Evolutionary conservation across 2,113 vertebrate genomes (phyloP).

Genomic region (Phaethornis superciliosus): DNA sequence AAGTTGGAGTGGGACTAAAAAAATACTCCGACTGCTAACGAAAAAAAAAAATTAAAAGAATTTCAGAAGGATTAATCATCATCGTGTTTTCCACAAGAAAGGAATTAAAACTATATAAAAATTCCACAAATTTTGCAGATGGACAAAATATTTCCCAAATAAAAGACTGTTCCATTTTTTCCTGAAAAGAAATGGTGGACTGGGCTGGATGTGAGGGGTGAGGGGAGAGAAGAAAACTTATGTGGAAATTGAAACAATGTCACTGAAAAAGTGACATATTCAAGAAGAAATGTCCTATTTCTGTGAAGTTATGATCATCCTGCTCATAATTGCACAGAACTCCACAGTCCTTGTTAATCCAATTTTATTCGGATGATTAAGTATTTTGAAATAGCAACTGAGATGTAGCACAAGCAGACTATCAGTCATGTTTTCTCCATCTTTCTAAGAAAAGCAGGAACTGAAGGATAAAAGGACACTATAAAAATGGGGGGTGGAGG

Average conservation of each 20-base stretch:
- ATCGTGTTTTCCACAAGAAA: background rate
- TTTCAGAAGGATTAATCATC: background rate
- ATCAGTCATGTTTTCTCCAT: background rate
- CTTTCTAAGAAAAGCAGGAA: background rate
- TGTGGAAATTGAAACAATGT: background rate
- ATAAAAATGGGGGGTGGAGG: background rate
- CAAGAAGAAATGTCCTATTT: background rate
- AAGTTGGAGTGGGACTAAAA: background rate
- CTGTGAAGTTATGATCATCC: background rate
- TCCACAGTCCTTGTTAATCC: conserved; percentile 1
- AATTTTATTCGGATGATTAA: background rate
- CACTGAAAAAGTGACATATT: background rate
- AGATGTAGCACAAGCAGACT: background rate
- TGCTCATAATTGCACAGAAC: background rate
- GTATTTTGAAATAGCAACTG: conserved; percentile 13
- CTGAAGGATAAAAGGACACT: background rate
- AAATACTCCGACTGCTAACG: background rate
- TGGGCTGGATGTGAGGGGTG: rapidly evolving
- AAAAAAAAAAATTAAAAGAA: background rate
- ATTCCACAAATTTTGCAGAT: rapidly evolving
- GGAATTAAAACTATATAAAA: background rate
- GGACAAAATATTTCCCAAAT: background rate
- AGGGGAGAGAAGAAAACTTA: background rate
- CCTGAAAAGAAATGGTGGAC: background rate
- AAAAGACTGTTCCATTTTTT: background rate